Percentiles rank a stretch among this genome's conserved stretches.
Conservation (phyloP, 2,113 vertebrate species). For the Ceratotherium simum region DNA sequence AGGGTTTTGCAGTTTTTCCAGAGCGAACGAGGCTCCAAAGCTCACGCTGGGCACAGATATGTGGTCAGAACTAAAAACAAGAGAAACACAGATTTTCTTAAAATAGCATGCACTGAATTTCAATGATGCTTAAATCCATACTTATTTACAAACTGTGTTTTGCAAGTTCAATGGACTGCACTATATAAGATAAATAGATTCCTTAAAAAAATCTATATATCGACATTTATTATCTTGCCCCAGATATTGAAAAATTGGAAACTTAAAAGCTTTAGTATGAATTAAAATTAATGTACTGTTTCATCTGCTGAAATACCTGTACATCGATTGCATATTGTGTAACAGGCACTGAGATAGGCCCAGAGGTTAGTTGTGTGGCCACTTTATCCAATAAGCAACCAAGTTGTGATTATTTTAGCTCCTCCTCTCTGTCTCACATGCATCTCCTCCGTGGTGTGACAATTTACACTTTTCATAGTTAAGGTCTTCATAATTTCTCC, state of each 20-base stretch:
- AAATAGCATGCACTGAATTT: not conserved
- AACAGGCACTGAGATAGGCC: rapidly evolving
- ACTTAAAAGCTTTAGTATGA: not conserved
- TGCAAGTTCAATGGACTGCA: too few relatives aligned
- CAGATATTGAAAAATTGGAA: not conserved
- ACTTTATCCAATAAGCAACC: not conserved
- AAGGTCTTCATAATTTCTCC: not conserved
- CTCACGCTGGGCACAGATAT: too few relatives aligned
- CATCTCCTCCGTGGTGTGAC: rapidly evolving
- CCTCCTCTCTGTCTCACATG: rapidly evolving
- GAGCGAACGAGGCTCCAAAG: too few relatives aligned
- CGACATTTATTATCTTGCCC: not conserved
- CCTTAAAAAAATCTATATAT: not conserved
- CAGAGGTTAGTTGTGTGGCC: not conserved
- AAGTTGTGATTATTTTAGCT: rapidly evolving
- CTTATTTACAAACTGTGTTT: not conserved
- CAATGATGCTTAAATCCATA: not conserved
- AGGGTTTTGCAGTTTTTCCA: not conserved
- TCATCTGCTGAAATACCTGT: not conserved
- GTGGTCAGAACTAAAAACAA: not conserved
- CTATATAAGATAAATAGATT: too few relatives aligned
- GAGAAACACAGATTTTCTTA: not conserved
- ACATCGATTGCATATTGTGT: rapidly evolving
- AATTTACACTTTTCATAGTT: rapidly evolving
- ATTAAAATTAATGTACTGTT: not conserved